phyloP scores from a whole-genome alignment of 1,140 invertebrate species.

The Cryptotermes secundus region DNA sequence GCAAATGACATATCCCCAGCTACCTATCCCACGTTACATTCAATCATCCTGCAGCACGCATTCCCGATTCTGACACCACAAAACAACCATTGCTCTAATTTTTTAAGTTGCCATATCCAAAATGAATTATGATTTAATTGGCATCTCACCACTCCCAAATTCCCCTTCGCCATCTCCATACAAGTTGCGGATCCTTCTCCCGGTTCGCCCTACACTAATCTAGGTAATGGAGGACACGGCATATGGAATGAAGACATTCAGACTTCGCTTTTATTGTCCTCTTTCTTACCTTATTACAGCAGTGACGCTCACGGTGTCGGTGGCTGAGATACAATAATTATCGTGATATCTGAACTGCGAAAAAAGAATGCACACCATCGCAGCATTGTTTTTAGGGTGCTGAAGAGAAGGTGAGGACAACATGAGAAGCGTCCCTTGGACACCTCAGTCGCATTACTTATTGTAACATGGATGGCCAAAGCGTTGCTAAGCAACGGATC shows the following conservation, averaged over 20 bases:
- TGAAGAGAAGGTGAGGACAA: no score
- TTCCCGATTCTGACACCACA: neutral
- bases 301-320: no score
- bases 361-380: no score
- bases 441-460: no score
- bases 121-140: slow-evolving; percentile 19
- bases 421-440: no score
- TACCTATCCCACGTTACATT: neutral
- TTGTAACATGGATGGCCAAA: no score
- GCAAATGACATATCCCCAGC: neutral
- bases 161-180: neutral
- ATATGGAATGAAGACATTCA: neutral
- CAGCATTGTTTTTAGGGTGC: no score
- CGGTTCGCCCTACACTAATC: neutral
- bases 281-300: neutral
- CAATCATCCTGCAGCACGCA: neutral
- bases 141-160: neutral
- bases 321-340: no score
- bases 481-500: no score
- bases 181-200: no score
- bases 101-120: neutral
- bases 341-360: no score
- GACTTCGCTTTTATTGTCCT: neutral
- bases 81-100: slow-evolving; percentile 3
- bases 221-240: neutral